Base-by-base conservation (phyloP, 2,113 vertebrate species). In the Ciconia stormi region DNA sequence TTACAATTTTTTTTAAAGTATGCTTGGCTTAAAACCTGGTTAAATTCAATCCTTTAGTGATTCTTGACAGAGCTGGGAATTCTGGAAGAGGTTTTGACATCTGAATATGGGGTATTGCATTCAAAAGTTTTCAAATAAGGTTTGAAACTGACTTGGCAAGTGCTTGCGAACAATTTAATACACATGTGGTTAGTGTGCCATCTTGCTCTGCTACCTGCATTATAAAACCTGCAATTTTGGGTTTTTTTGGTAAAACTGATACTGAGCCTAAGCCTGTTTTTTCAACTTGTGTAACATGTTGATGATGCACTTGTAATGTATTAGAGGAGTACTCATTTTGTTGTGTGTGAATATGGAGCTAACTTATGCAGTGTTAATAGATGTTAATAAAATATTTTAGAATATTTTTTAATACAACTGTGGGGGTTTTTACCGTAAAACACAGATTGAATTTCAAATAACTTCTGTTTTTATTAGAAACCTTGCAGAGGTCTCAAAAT, bases 271-370 rank as follows among this genome's bases (percentile, higher is more conserved):
- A 92, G 58, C 11, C 16, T 29, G 5, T 13, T 53, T 70, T 71
- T 25, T 52, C 47, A 34, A 56, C 44, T 55, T 77, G 9, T 2
- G 13, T 29, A 12, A 34, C 2, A 3, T 2, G 0, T 7, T 22
- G 1, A 3, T 8, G 22, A 17, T 6, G 38, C 7, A 0, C 74
- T 91, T n/a, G 13, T 71, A 8, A 44, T 89, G 5, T 56, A 18
- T 84, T 21, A 70, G 46, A 47, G 38, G 9, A 32, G 5, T 40
- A 40, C 21, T 89, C 2, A 4, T 36, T 72, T 84, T 40, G 36
- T 49, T 65, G 17, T n/a, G 1, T 25, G 52, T 62, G 44, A 72
- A 11, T 65, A 12, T 25, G 21, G 59, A 52, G 30, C 27, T 49
- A 47, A 26, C 10, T 65, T 23, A 69, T 27, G 80, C 36, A 71